Percentiles rank a stretch among this genome's conserved stretches.
Evolutionary conservation across 2,888 invertebrate species (phyloP).

Genomic region (Harpagoxenus sublaevis): DNA sequence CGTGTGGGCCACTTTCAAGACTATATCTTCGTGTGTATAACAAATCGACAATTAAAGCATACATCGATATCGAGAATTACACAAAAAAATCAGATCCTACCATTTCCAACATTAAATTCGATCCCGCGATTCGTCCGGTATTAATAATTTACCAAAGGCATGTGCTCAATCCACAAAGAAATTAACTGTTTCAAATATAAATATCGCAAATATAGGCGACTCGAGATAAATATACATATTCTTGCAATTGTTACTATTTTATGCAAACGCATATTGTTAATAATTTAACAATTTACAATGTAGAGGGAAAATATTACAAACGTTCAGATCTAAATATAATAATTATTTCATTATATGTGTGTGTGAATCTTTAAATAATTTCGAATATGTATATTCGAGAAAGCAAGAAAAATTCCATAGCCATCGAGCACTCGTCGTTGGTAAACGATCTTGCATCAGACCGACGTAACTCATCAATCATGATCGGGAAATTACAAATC

Average conservation of each 20-base stretch:
- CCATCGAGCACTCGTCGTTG: slow-evolving; percentile 32
- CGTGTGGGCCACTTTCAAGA: background rate
- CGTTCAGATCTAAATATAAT: background rate
- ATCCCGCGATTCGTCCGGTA: background rate
- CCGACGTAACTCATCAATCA: slow-evolving; percentile 7
- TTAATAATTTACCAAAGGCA: slow-evolving; percentile 33
- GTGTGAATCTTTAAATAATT: background rate
- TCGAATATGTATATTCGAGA: background rate
- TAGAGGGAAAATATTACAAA: background rate
- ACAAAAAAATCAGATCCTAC: slow-evolving; percentile 17
- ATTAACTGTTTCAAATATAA: background rate
- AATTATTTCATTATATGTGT: background rate
- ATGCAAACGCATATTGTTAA: background rate
- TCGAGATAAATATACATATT: background rate
- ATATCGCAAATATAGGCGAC: background rate
- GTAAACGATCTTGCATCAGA: slow-evolving; percentile 16
- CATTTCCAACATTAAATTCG: slow-evolving; percentile 6
- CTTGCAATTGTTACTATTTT: background rate
- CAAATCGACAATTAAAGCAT: background rate
- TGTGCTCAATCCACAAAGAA: background rate
- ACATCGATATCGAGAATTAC: slow-evolving; percentile 17
- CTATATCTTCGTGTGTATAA: background rate
- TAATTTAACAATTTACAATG: background rate
- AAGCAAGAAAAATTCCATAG: background rate
- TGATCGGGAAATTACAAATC: slow-evolving; percentile 11